Evolutionary conservation across 2,113 vertebrate genomes (phyloP), one percentile per base, ranked within the genome.

Genomic region (Lasiurus cinereus): DNA sequence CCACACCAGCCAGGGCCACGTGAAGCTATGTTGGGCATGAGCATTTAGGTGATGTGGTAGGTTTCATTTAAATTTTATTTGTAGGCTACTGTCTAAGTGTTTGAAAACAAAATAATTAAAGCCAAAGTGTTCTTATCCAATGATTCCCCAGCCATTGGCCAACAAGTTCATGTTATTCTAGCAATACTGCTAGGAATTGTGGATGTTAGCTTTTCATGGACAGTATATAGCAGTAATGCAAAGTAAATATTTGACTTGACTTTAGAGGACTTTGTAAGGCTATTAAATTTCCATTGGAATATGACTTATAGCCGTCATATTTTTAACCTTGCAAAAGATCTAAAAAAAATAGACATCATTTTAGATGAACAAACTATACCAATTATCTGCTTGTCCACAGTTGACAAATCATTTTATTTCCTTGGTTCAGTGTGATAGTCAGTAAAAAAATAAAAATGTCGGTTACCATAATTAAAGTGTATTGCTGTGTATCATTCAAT

Each of bases 401-500:
- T 56, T 96, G 93, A 97, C 19, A 4, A 96, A 95, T 97, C 97
- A 93, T 97, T 98, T 98, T 97, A 91, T 96, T 97, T 95, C 46
- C 90, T 84, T 92, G 22, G 78, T 79, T 43, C 90, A 86, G 6
- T 62, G 80, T 92, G 92, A 97, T 73, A 62, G 43, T 83, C 94
- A 83, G 62, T 90, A 97, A 96, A 97, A 96, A 77, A 89, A 96
- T 87, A 94, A 97, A 97, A 97, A 83, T 96, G 70, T 80, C 93
- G 97, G 69, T 29, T 94, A 84, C 67, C 92, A 43, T 95, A 97
- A 98, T 98, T 92, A 96, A 96, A 95, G 83, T n/a, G 24, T 95
- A 95, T 97, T 97, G 91, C 96, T 98, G 85, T 94, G 96, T 95
- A 97, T 97, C 96, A 96, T 67, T 98, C 97, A 97, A 4, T 97